These are phyloP conservation scores for Drosophila nannoptera DNA, from an alignment of 1,140 invertebrate species.

Conservation along the genomic window DNA sequence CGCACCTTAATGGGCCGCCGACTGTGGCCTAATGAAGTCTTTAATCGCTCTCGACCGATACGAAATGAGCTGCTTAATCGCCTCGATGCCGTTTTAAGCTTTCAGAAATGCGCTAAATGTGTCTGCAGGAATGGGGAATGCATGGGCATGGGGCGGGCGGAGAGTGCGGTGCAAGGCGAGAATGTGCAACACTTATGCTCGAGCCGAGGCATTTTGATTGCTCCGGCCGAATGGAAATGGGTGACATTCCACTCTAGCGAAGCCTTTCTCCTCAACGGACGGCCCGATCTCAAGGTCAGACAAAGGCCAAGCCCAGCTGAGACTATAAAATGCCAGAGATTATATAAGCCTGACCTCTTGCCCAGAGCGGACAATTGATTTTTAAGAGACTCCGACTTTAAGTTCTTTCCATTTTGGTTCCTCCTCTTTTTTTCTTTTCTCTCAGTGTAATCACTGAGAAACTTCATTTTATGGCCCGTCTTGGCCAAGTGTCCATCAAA, in stretches of 20 bases:
- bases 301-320: background rate
- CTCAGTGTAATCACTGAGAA: too few relatives aligned
- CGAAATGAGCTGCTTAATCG: constrained; percentile 10
- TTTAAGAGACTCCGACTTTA: too few relatives aligned
- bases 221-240: constrained; percentile 5
- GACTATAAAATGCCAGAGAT: too few relatives aligned
- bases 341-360: too few relatives aligned
- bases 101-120: constrained; percentile 20
- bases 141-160: background rate
- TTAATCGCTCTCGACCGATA: constrained; percentile 60
- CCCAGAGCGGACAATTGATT: too few relatives aligned
- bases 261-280: constrained; percentile 15
- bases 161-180: background rate
- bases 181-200: background rate
- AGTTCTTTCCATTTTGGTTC: too few relatives aligned
- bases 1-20: constrained; percentile 56
- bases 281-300: background rate
- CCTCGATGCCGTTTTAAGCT: constrained; percentile 59
- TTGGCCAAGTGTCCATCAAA: constrained; percentile 5
- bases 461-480: constrained; percentile 7
- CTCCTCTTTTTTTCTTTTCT: too few relatives aligned
- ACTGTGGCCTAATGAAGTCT: constrained; percentile 59
- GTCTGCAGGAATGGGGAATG: background rate
- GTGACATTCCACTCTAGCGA: background rate
- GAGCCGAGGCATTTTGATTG: constrained; percentile 21